A percentile compares a stretch with the other conserved stretches of the same genome.
phyloP scores from a whole-genome alignment of 2,113 vertebrate species.

The Onychostruthus taczanowskii region DNA sequence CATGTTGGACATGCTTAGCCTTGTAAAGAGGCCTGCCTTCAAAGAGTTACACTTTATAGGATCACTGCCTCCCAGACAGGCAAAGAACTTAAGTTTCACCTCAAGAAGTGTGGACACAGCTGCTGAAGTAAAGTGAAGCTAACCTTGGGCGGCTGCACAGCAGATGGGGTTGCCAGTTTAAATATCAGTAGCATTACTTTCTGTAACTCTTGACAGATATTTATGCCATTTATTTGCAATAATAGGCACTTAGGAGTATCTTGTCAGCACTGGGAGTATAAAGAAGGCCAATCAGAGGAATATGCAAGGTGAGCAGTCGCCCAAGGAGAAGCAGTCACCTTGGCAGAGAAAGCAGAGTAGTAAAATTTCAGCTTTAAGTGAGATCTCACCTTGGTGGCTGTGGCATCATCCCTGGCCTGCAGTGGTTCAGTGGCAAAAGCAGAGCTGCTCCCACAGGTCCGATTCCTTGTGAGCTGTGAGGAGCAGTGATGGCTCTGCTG shows the following conservation, averaged over 20 bases:
- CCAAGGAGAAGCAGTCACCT: not conserved
- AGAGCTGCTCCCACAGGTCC: not conserved
- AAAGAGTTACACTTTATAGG: not conserved
- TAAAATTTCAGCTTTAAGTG: not conserved
- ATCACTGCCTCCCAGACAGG: not conserved
- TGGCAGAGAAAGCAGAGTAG: not conserved
- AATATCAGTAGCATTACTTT: not conserved
- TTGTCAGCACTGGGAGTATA: not conserved
- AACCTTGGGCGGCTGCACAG: not conserved
- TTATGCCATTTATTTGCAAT: not conserved
- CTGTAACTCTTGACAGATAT: not conserved
- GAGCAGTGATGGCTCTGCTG: not conserved
- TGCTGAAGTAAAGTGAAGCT: not conserved
- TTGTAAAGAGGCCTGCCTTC: conserved; percentile 13
- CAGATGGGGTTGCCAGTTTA: not conserved
- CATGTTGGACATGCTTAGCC: not conserved
- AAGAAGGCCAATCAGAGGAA: not conserved
- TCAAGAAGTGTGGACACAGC: not conserved
- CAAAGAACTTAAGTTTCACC: conserved; percentile 23
- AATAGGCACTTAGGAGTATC: not conserved
- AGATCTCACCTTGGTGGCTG: not conserved
- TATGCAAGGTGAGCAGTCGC: rapidly evolving
- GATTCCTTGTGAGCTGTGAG: not conserved
- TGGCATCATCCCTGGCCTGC: not conserved
- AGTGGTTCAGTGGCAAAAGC: not conserved